Conservation (phyloP, 2,888 invertebrate species). For the Diachrysia chrysitis region DNA sequence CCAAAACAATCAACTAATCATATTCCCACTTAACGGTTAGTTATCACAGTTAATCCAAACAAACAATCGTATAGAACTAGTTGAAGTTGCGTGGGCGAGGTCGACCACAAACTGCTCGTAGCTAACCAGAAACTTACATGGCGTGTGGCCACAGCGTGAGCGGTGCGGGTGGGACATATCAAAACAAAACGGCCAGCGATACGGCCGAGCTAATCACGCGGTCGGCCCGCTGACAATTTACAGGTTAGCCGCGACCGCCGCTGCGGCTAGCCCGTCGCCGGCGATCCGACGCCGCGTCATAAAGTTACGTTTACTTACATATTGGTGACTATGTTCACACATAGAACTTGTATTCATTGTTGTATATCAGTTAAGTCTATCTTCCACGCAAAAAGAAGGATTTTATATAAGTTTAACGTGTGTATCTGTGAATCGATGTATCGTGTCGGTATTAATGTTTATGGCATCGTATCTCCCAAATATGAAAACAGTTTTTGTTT, state of each 20-base stretch:
- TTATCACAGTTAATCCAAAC: slow-evolving; percentile 44
- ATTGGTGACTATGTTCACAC: slow-evolving; percentile 21
- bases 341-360: background rate
- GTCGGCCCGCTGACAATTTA: slow-evolving; percentile 72
- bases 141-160: slow-evolving; percentile 60
- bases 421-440: too few relatives aligned
- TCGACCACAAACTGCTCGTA: slow-evolving; percentile 74
- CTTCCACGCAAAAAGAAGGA: background rate
- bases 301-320: slow-evolving; percentile 57
- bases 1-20: slow-evolving; percentile 28
- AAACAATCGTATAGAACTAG: slow-evolving; percentile 58
- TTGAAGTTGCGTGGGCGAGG: slow-evolving; percentile 60
- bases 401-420: too few relatives aligned
- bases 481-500: too few relatives aligned
- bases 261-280: slow-evolving; percentile 52
- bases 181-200: slow-evolving; percentile 73
- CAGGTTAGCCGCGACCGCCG: slow-evolving; percentile 75
- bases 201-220: slow-evolving; percentile 77
- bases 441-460: too few relatives aligned
- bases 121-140: slow-evolving; percentile 72
- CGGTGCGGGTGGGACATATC: slow-evolving; percentile 67
- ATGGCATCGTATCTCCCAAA: too few relatives aligned
- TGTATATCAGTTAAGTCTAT: background rate
- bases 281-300: slow-evolving; percentile 48
- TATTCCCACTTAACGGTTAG: slow-evolving; percentile 26